phyloP scores from a whole-genome alignment of 2,888 invertebrate species.

The Laothoe populi region DNA sequence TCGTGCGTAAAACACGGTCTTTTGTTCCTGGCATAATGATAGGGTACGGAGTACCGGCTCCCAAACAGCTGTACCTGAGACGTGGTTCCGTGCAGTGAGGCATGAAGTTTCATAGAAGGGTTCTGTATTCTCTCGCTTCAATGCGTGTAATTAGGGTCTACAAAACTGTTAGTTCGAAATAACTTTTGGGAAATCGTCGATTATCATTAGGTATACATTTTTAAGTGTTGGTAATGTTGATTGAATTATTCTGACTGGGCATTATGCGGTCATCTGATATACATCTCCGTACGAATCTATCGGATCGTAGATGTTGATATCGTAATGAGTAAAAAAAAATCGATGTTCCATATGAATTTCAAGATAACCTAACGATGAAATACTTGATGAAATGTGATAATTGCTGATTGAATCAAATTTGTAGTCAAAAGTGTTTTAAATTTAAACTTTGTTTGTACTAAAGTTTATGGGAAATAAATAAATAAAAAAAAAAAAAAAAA shows the following conservation, averaged over 20 bases:
- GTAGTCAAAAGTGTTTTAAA: neutral
- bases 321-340: neutral
- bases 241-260: no score
- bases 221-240: no score
- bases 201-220: neutral
- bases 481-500: no score
- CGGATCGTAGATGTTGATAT: neutral
- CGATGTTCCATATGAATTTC: neutral
- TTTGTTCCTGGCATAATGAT: constrained; percentile 77
- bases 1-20: constrained; percentile 56
- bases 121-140: constrained; percentile 15
- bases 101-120: constrained; percentile 9
- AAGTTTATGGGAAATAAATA: no score
- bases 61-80: constrained; percentile 50
- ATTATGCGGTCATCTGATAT: no score
- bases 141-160: neutral
- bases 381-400: neutral
- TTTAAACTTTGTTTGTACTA: no score
- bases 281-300: no score
- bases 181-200: neutral
- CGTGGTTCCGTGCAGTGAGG: neutral
- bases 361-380: constrained; percentile 11
- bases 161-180: neutral
- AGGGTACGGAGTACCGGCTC: constrained; percentile 51
- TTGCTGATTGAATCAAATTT: constrained; percentile 9